phyloP scores from a whole-genome alignment of 2,888 invertebrate species.

The Hipparchia sbordonii region DNA sequence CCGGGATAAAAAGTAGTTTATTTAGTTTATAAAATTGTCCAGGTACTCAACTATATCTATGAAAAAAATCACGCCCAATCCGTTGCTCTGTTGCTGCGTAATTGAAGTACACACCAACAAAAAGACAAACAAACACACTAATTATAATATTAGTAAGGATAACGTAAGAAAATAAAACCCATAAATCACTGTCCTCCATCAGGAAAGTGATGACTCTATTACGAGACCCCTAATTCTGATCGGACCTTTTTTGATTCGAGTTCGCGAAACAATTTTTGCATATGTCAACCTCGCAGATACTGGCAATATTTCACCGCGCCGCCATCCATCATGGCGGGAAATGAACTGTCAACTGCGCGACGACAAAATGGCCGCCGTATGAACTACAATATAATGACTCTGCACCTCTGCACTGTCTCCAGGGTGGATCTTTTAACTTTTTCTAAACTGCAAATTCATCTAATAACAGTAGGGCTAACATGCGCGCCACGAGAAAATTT shows the following conservation, averaged over 20 bases:
- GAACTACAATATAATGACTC: conserved; percentile 55
- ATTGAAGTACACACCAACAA: too few relatives aligned
- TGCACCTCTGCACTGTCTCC: conserved; percentile 38
- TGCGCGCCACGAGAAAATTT: too few relatives aligned
- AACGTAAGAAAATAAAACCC: conserved; percentile 11
- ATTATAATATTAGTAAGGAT: neutral
- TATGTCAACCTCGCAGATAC: conserved; percentile 71
- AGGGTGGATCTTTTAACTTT: conserved; percentile 39
- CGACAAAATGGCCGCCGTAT: conserved; percentile 66
- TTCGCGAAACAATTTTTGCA: conserved; percentile 81
- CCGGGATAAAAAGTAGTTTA: too few relatives aligned
- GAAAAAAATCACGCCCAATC: too few relatives aligned
- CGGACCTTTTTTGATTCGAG: conserved; percentile 70
- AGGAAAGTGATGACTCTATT: conserved; percentile 64
- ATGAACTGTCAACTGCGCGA: conserved; percentile 73
- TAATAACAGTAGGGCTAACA: too few relatives aligned
- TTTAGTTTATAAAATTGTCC: too few relatives aligned
- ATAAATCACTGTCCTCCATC: conserved; percentile 44
- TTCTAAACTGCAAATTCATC: conserved; percentile 2
- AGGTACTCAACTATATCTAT: too few relatives aligned
- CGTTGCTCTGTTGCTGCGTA: too few relatives aligned
- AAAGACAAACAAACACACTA: too few relatives aligned
- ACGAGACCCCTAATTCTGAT: conserved; percentile 55
- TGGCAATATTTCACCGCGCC: conserved; percentile 70
- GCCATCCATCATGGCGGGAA: conserved; percentile 78